These are phyloP conservation scores for Hypomesus transpacificus DNA, from an alignment of 2,113 vertebrate genomes.

Conservation along the genomic window DNA sequence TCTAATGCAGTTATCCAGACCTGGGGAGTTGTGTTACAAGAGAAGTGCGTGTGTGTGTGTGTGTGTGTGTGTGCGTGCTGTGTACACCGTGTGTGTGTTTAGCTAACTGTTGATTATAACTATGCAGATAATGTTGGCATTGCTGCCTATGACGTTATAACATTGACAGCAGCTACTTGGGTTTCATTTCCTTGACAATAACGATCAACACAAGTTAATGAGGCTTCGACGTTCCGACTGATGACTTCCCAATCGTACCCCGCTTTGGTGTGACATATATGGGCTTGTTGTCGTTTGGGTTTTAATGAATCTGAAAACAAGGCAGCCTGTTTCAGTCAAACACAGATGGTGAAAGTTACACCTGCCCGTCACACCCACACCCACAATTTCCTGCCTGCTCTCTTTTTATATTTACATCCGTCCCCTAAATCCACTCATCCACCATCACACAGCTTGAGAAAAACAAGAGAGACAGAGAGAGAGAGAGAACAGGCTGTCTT, in stretches of 20 bases:
- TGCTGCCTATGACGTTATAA: background rate
- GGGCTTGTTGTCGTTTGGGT: too few relatives aligned
- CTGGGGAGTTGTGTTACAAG: conserved; percentile 24
- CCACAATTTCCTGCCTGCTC: conserved; percentile 42
- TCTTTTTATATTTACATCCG: conserved; percentile 49
- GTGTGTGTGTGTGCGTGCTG: conserved; percentile 5
- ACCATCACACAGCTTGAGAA: conserved; percentile 43
- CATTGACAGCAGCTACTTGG: too few relatives aligned
- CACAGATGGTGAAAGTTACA: conserved; percentile 47
- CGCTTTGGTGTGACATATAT: too few relatives aligned
- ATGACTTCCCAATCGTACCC: too few relatives aligned
- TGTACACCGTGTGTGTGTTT: conserved; percentile 7
- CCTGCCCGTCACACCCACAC: conserved; percentile 45
- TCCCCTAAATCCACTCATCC: conserved; percentile 13
- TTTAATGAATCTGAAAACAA: too few relatives aligned
- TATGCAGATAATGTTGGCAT: too few relatives aligned
- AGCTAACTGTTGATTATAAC: too few relatives aligned
- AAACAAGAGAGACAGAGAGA: background rate
- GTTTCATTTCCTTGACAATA: too few relatives aligned
- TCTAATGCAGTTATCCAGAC: conserved; percentile 40
- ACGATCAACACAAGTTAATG: too few relatives aligned
- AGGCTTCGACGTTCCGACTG: too few relatives aligned
- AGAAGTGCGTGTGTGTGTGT: conserved; percentile 21
- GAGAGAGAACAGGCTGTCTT: conserved; percentile 40
- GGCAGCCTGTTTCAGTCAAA: too few relatives aligned